Conservation (phyloP, 2,888 invertebrate genomes). For the Napeogenes sylphis region DNA sequence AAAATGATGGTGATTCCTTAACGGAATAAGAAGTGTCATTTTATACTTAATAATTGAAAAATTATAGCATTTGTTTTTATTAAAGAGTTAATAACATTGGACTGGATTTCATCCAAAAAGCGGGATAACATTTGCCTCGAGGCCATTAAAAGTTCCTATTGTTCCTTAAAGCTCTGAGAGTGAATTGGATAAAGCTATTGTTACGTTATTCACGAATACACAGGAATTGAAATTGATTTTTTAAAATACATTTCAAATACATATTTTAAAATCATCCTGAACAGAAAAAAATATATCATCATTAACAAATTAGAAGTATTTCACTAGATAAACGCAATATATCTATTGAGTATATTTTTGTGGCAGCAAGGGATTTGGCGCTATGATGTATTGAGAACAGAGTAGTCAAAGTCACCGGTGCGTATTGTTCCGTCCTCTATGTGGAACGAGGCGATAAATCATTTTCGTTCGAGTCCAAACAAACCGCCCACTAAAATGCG, state of each 20-base stretch:
- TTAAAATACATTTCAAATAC: slow-evolving; percentile 10
- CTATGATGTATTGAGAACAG: slow-evolving; percentile 38
- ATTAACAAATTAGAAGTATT: too few species aligned
- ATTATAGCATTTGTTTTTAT: not conserved
- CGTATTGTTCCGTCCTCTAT: slow-evolving; percentile 42
- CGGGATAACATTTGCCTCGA: slow-evolving; percentile 39
- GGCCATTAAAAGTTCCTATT: slow-evolving; percentile 63
- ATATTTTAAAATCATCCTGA: too few species aligned
- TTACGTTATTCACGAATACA: slow-evolving; percentile 41
- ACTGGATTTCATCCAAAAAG: slow-evolving; percentile 19
- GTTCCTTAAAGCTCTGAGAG: slow-evolving; percentile 43
- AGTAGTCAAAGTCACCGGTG: slow-evolving; percentile 40
- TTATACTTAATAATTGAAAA: too few species aligned
- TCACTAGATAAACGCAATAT: not conserved
- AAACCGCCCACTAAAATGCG: slow-evolving; percentile 20
- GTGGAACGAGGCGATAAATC: slow-evolving; percentile 27
- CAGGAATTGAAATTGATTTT: slow-evolving; percentile 14
- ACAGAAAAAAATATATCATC: too few species aligned
- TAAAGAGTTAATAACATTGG: not conserved
- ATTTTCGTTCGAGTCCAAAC: slow-evolving; percentile 22
- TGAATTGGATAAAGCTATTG: slow-evolving; percentile 43
- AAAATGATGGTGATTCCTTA: too few species aligned
- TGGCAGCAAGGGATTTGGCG: slow-evolving; percentile 29
- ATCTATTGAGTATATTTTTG: slow-evolving; percentile 19
- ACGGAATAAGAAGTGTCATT: too few species aligned